These are phyloP conservation scores for Bombus fervidus DNA, from an alignment of 1,140 invertebrate species.

Conservation along the genomic window DNA sequence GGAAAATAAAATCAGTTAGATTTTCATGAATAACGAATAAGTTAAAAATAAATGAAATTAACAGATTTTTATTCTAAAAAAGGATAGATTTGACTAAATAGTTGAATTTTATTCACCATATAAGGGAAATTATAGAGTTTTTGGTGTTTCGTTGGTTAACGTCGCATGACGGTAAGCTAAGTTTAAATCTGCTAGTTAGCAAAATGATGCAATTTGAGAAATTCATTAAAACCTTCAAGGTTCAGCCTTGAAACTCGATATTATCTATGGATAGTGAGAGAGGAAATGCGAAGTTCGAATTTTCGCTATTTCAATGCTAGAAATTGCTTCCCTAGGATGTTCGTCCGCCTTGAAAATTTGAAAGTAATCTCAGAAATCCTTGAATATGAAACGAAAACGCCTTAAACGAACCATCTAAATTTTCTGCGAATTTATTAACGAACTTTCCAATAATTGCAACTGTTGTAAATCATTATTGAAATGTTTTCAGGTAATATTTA, in stretches of 20 bases:
- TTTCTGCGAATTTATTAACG: background rate
- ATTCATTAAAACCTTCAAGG: constrained; percentile 6
- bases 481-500: background rate
- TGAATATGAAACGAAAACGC: background rate
- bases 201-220: constrained; percentile 4
- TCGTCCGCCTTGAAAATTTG: background rate
- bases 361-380: background rate
- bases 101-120: background rate
- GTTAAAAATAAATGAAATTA: no score
- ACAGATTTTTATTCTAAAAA: no score
- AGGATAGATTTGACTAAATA: background rate
- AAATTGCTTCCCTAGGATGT: background rate
- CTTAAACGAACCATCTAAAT: background rate
- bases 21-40: no score
- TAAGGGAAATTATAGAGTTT: background rate
- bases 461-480: background rate
- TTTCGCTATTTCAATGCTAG: background rate
- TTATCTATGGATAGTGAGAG: background rate
- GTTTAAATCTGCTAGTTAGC: background rate
- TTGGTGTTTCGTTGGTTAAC: background rate
- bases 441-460: background rate
- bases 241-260: constrained; percentile 10
- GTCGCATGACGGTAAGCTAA: background rate
- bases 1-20: no score
- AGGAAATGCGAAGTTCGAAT: background rate